Evolutionary conservation across 2,113 vertebrate genomes (phyloP), one percentile per base, ranked within the genome.

Genomic region (Macroglossus sobrinus): DNA sequence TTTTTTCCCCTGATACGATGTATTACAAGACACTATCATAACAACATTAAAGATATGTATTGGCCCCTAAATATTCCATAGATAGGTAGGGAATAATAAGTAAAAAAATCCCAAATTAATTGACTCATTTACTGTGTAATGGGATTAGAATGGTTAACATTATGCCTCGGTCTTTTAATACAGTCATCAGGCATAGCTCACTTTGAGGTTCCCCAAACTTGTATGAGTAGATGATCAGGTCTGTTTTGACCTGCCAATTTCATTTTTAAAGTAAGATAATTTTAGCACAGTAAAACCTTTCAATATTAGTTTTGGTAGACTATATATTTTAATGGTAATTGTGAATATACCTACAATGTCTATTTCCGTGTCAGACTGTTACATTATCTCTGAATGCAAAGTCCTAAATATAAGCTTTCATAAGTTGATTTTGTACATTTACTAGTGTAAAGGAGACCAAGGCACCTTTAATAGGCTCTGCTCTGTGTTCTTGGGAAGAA

Each of bases 21-120:
- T 97, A 57, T 95, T 97, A 96, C 87, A 93, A 95, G 85, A 57
- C 79, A 68, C 74, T 84, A 14, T 92, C 91, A 50, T 76, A 66
- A 24, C 78, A 86, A 69, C 18, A 59, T 93, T 96, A 47, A 95
- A 94, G 80, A 92, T 87, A 80, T 72, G 76, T 93, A 21, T 84
- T 87, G 78, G 55, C 74, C 61, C 71, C 30, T 92, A 74, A 84
- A 75, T 95, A 74, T 30, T 93, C 59, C 66, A 47, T 53, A 76
- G 55, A 45, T 80, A 98, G 86, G 64, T 33, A 95, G 40, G 59
- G 40, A 92, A 79, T 79, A 53, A 92, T 74, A 76, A 89, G 55
- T 59, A 7, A 45, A 78, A 91, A 40, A 33, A 47, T 66, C 59
- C 57, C 71, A 80, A 71, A 24, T 75, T 74, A 40, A 74, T 72